Conservation (phyloP, 1,140 invertebrate species). For the Eriosoma lanigerum region DNA sequence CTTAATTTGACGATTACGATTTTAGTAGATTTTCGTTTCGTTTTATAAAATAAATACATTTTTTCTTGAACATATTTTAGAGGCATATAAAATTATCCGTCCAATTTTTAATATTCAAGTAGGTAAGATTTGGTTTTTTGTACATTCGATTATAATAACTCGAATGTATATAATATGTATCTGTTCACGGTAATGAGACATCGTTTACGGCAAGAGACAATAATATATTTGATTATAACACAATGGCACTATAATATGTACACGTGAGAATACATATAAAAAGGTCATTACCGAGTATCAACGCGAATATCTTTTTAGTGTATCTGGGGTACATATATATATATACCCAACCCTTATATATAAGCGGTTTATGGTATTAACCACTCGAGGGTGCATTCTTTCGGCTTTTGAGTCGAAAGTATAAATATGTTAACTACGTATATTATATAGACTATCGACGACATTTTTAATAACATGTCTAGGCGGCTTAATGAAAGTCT, state of each 20-base stretch:
- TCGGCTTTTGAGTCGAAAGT: slow-evolving; percentile 23
- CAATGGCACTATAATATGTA: neutral
- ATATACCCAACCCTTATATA: neutral
- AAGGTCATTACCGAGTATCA: neutral
- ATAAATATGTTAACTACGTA: neutral
- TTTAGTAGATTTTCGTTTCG: no score
- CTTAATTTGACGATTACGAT: no score
- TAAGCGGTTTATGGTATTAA: slow-evolving; percentile 31
- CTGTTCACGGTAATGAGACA: no score
- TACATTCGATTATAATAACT: no score
- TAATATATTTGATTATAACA: no score
- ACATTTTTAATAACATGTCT: slow-evolving; percentile 29
- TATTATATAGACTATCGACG: neutral
- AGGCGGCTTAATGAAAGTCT: slow-evolving; percentile 7
- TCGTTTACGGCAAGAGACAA: no score
- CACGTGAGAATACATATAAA: neutral
- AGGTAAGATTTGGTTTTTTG: no score
- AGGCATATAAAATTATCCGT: no score
- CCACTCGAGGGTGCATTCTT: slow-evolving; percentile 24
- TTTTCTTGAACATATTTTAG: no score
- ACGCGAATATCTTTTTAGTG: slow-evolving; percentile 20
- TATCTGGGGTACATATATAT: neutral
- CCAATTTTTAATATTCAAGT: no score
- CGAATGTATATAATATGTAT: no score
- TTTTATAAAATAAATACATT: no score